These are phyloP conservation scores for Diabrotica balteata DNA, from an alignment of 2,888 invertebrate species.

Conservation along the genomic window DNA sequence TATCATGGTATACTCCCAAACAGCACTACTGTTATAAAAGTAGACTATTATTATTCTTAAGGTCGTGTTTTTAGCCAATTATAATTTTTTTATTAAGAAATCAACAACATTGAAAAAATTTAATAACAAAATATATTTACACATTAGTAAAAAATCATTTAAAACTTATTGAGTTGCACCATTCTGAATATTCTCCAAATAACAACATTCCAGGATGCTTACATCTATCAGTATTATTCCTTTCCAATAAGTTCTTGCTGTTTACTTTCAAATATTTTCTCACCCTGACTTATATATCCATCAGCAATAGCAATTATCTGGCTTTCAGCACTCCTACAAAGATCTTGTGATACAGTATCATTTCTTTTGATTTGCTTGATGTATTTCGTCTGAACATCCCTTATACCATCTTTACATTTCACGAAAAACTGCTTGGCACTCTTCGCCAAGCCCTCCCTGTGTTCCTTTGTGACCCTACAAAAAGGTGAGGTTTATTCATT, in stretches of 20 bases:
- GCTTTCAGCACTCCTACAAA: slow-evolving; percentile 69
- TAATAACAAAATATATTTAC: too few relatives aligned
- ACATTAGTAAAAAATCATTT: too few relatives aligned
- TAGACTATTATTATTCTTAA: too few relatives aligned
- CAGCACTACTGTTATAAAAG: too few relatives aligned
- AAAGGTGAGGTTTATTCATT: not conserved
- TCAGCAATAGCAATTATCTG: slow-evolving; percentile 76
- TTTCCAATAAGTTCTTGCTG: slow-evolving; percentile 78
- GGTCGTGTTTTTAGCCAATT: too few relatives aligned
- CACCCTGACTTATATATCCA: slow-evolving; percentile 70
- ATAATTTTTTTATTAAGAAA: too few relatives aligned
- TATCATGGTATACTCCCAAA: too few relatives aligned
- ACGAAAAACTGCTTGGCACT: slow-evolving; percentile 84
- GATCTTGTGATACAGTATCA: slow-evolving; percentile 74
- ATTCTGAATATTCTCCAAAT: too few relatives aligned
- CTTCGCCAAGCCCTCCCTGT: slow-evolving; percentile 86
- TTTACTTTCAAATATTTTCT: slow-evolving; percentile 72
- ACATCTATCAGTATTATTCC: slow-evolving; percentile 41
- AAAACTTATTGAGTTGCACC: too few relatives aligned
- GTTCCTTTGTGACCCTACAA: slow-evolving; percentile 83
- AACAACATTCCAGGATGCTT: too few relatives aligned
- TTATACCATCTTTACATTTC: slow-evolving; percentile 78
- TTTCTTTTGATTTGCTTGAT: slow-evolving; percentile 76
- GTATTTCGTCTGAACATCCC: slow-evolving; percentile 77
- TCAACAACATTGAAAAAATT: too few relatives aligned